A percentile compares a stretch with the other conserved stretches of the same genome.
These are phyloP conservation scores for Macrotis lagotis DNA, from an alignment of 2,113 vertebrate species.

Conservation along the genomic window DNA sequence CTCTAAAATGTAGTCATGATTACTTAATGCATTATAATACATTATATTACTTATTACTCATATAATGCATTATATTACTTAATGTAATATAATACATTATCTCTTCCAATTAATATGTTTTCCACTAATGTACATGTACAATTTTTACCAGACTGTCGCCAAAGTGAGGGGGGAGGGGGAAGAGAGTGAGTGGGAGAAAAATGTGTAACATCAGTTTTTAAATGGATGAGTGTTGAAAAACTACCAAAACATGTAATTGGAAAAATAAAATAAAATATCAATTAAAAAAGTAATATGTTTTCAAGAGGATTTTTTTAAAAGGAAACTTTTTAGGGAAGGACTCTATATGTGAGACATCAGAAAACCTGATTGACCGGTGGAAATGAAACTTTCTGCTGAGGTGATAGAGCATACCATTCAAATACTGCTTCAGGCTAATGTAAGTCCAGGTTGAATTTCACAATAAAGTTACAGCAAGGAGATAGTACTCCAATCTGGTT, in stretches of 20 bases:
- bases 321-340: not conserved
- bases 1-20: not conserved
- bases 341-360: not conserved
- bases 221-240: too few species aligned
- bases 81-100: not conserved
- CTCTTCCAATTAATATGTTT: not conserved
- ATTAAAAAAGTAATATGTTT: not conserved
- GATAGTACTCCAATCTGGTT: not conserved
- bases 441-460: too few species aligned
- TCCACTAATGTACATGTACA: too few species aligned
- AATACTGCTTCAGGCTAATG: not conserved
- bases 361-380: not conserved
- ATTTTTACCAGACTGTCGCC: too few species aligned
- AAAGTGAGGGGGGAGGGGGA: too few species aligned
- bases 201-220: too few species aligned
- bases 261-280: too few species aligned
- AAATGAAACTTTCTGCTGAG: too few species aligned
- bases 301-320: not conserved
- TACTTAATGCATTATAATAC: not conserved
- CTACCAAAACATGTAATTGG: too few species aligned
- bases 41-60: too few species aligned
- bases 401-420: not conserved
- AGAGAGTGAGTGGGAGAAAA: too few species aligned
- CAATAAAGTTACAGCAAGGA: not conserved
- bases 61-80: too few species aligned